Base-by-base conservation (phyloP, 2,797 vertebrate species). In the Valencia hispanica region DNA sequence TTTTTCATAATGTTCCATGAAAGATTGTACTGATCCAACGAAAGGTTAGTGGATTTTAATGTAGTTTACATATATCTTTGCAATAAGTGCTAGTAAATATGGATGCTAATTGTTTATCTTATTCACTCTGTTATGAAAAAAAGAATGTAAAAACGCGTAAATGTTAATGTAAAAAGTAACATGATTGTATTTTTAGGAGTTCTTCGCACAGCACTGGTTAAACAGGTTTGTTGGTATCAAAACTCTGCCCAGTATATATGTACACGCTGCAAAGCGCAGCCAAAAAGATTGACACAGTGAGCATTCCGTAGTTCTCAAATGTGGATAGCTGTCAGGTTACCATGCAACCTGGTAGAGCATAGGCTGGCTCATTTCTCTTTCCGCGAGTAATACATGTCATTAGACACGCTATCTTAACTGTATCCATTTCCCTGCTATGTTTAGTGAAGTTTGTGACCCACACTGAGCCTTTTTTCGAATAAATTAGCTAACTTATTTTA, bases 291-390 rank as follows among this genome's bases (percentile, higher is more conserved):
- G 80, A 53, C 68, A 27, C 76, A 34, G 27, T 17, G 1, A 4
- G 27, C 15, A 0, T 10, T 7, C 76, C 61, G 72, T 82, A 74
- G 80, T 51, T 78, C 36, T 57, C 32, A 68, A 73, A 2, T 43
- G 59, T 41, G 12, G 36, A 32, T 51, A 61, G 51, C 71, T 32
- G 22, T 75, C 25, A 48, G 25, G 72, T 70, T 78, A 51, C n/a
- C 53, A 25, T 71, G 65, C 68, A 74, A 45, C 68, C 61, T 68
- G 72, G 34, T 6, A 72, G 34, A 68, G 22, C 22, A 68, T 68
- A 68, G 65, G 25, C 75, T 48, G 43, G 39, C 20, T 72, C 34
- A 36, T 22, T 53, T 39, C 17, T 34, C 59, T 55, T 7, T 50
- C n/a, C 1, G 12, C 12, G 5, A 48, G 0, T 11, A 0, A 1